Evolutionary conservation across 2,113 vertebrate species (phyloP).

Genomic region (Marcusenius ussheri): DNA sequence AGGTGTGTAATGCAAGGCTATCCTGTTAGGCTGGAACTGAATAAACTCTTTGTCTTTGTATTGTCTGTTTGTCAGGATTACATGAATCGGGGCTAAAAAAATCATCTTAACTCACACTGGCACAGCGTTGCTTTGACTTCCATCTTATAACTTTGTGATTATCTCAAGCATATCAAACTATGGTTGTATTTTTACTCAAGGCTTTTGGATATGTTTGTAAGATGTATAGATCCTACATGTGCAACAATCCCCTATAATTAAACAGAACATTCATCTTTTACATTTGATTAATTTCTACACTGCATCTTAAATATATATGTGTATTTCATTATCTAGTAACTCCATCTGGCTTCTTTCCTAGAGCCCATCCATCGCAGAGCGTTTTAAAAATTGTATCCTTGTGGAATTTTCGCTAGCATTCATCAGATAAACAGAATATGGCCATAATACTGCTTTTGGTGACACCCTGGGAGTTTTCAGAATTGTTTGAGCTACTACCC

Average conservation of each 20-base stretch:
- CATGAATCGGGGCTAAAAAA: not conserved
- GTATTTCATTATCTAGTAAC: not conserved
- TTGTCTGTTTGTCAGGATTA: not conserved
- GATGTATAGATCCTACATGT: not conserved
- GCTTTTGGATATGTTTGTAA: not conserved
- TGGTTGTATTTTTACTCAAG: not conserved
- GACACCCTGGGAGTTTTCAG: not conserved
- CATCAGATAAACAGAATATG: not conserved
- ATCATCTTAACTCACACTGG: not conserved
- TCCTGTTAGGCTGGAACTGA: constrained; percentile 31
- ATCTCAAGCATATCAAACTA: not conserved
- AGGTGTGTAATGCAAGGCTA: constrained; percentile 32
- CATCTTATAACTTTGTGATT: not conserved
- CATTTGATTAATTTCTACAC: not conserved
- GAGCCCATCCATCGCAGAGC: not conserved
- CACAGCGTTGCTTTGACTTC: not conserved
- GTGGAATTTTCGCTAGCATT: not conserved
- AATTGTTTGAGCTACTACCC: not conserved
- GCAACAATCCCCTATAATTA: not conserved
- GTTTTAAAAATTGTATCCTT: not conserved
- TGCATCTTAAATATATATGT: not conserved
- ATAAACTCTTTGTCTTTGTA: constrained; percentile 18
- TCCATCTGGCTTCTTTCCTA: not conserved
- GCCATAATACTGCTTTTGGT: not conserved
- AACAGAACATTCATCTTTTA: not conserved